These are phyloP conservation scores for Neosilurus hyrtlii DNA, from an alignment of 2,797 vertebrate species.

Conservation along the genomic window DNA sequence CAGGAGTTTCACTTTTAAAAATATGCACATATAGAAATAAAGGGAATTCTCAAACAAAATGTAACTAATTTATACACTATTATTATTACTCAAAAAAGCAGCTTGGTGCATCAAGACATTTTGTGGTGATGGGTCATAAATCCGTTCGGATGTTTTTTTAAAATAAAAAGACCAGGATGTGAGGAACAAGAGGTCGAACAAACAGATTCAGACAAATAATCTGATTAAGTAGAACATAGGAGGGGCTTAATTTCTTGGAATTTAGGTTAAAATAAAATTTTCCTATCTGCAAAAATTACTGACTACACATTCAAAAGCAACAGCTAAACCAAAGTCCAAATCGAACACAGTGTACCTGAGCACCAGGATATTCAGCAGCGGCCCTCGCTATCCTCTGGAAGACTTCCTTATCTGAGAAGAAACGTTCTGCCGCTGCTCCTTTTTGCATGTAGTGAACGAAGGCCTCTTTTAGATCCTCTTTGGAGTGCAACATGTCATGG, in stretches of 20 bases:
- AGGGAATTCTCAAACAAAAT: too few relatives aligned
- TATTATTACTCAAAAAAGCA: too few relatives aligned
- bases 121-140: neutral
- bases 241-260: neutral
- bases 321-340: neutral
- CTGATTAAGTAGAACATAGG: neutral
- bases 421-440: slow-evolving; percentile 92
- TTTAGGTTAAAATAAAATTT: neutral
- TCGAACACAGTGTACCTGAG: slow-evolving; percentile 75
- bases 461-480: slow-evolving; percentile 82
- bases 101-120: too few relatives aligned
- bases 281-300: neutral
- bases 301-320: neutral
- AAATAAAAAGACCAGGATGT: neutral
- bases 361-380: slow-evolving; percentile 82
- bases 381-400: slow-evolving; percentile 82
- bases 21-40: too few relatives aligned
- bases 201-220: neutral
- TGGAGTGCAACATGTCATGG: slow-evolving; percentile 79
- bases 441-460: slow-evolving; percentile 87
- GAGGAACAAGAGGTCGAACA: neutral
- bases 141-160: neutral
- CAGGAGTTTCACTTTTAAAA: too few relatives aligned
- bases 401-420: slow-evolving; percentile 81
- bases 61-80: too few relatives aligned